Evolutionary conservation across 2,113 vertebrate species (phyloP).

Genomic region (Promerops cafer): DNA sequence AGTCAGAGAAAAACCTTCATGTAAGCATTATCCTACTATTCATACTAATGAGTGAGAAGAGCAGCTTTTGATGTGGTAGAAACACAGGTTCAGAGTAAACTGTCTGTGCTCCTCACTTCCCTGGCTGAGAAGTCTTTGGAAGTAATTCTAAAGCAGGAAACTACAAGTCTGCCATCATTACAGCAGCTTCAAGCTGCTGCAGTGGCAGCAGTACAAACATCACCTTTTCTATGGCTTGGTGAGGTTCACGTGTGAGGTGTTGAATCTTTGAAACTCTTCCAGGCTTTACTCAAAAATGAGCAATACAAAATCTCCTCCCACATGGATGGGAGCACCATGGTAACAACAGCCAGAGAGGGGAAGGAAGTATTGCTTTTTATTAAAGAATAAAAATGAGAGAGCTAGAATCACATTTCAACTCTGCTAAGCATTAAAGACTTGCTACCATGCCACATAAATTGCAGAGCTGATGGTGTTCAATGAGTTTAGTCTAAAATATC

Average conservation of each 20-base stretch:
- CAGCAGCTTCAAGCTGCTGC: background rate
- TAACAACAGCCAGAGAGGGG: background rate
- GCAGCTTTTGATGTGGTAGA: background rate
- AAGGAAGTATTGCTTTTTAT: background rate
- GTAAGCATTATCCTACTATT: background rate
- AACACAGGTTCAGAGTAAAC: background rate
- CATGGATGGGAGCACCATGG: constrained; percentile 16
- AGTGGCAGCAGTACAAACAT: background rate
- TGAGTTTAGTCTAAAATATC: background rate
- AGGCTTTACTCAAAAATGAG: constrained; percentile 18
- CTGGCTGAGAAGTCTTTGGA: background rate
- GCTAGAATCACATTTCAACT: background rate
- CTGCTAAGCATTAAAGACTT: background rate
- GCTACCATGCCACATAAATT: background rate
- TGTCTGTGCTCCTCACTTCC: background rate
- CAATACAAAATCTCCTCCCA: constrained; percentile 2
- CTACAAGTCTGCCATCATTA: background rate
- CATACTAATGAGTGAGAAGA: background rate
- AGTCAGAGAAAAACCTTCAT: background rate
- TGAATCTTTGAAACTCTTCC: background rate
- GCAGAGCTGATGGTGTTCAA: background rate
- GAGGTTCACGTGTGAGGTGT: background rate
- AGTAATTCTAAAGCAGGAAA: background rate
- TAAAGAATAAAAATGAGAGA: background rate
- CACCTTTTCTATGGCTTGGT: background rate